Evolutionary conservation across 2,113 vertebrate species (phyloP).

Genomic region (Clinocottus analis): DNA sequence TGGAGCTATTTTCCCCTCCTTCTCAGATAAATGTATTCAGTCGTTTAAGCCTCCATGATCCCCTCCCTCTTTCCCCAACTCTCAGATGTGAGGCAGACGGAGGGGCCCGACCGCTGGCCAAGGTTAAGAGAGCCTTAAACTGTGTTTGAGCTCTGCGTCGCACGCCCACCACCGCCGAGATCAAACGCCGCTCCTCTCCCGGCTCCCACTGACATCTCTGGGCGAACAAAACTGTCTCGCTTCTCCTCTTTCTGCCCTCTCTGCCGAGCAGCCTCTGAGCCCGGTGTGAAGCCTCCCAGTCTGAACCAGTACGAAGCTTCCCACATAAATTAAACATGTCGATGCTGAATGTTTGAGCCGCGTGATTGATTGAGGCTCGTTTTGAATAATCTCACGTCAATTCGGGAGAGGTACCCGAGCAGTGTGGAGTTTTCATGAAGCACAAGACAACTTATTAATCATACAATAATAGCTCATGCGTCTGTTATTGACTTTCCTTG

Average conservation of each 20-base stretch:
- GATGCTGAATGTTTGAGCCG: conserved; percentile 32
- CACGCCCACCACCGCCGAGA: conserved; percentile 63
- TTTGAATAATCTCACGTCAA: not conserved
- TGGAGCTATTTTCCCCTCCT: conserved; percentile 23
- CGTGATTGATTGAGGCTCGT: conserved; percentile 25
- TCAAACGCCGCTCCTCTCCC: conserved; percentile 65
- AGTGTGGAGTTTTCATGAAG: not conserved
- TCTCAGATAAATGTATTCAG: conserved; percentile 69
- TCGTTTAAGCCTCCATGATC: conserved; percentile 74
- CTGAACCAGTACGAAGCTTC: conserved; percentile 40
- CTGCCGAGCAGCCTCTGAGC: conserved; percentile 22
- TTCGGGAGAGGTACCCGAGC: conserved; percentile 3
- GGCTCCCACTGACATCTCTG: conserved; percentile 58
- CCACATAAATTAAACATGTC: conserved; percentile 36
- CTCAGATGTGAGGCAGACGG: conserved; percentile 67
- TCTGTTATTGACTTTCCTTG: conserved; percentile 1
- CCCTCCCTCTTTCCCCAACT: conserved; percentile 42
- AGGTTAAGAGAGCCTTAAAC: conserved; percentile 78
- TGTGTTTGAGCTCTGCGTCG: conserved; percentile 74
- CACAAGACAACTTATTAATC: conserved; percentile 3
- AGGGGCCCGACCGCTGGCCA: conserved; percentile 72
- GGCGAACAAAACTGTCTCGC: conserved; percentile 58
- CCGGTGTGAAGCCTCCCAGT: conserved; percentile 39
- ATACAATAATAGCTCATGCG: not conserved
- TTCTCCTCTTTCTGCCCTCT: conserved; percentile 45